Percentiles rank a stretch among this genome's conserved stretches.
Evolutionary conservation across 2,113 vertebrate species (phyloP).

Genomic region (Alethe castanea): DNA sequence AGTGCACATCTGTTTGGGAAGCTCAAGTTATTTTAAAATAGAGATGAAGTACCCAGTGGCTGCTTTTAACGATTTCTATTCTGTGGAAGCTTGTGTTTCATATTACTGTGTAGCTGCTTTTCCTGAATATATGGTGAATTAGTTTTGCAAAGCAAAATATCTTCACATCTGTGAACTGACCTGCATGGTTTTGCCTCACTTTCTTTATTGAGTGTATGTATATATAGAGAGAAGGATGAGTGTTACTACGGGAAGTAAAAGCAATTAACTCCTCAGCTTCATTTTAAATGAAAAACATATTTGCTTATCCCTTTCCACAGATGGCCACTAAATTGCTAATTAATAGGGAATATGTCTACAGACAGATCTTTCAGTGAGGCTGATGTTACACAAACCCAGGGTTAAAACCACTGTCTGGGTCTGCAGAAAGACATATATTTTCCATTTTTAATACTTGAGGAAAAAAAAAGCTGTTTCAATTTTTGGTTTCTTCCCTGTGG

Average conservation of each 20-base stretch:
- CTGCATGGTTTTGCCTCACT: neutral
- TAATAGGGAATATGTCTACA: neutral
- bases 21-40: neutral
- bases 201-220: neutral
- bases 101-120: neutral
- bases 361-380: neutral
- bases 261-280: neutral
- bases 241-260: neutral
- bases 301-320: constrained; percentile 12
- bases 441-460: neutral
- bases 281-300: constrained; percentile 14
- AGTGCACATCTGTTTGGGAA: neutral
- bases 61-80: neutral
- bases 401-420: neutral
- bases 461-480: neutral
- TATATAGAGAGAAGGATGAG: neutral
- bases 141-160: neutral
- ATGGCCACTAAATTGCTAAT: constrained; percentile 14
- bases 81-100: neutral
- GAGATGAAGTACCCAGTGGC: neutral
- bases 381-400: neutral
- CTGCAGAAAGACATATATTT: neutral
- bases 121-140: neutral
- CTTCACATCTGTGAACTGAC: constrained; percentile 10
- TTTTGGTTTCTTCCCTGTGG: constrained; percentile 13